Conservation (phyloP, 2,797 vertebrate species). For the Enteromius afrohamiltoni region DNA sequence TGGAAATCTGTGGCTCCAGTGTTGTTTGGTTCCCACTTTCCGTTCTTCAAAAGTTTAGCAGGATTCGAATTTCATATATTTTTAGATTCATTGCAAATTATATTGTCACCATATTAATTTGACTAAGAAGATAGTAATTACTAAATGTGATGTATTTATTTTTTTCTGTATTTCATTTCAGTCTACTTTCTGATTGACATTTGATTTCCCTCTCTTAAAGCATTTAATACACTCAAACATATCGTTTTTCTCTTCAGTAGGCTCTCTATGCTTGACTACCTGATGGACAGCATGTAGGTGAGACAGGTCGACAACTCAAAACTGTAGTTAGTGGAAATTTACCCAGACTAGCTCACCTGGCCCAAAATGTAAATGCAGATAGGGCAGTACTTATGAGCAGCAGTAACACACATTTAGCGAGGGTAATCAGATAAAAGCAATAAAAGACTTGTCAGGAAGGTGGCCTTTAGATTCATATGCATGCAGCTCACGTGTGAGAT, state of each 20-base stretch:
- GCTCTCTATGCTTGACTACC: conserved; percentile 6
- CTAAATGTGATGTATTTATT: too few species aligned
- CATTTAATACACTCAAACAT: background rate
- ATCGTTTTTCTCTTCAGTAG: background rate
- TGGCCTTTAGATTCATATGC: conserved; percentile 53
- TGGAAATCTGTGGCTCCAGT: background rate
- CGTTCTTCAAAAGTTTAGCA: background rate
- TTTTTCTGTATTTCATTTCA: background rate
- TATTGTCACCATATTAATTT: background rate
- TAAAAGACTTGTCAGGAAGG: conserved; percentile 55
- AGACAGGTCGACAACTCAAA: conserved; percentile 70
- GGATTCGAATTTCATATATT: background rate
- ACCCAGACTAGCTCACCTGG: conserved; percentile 63
- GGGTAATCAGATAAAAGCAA: conserved; percentile 62
- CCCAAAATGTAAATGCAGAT: conserved; percentile 48
- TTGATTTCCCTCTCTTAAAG: background rate
- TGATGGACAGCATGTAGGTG: conserved; percentile 15
- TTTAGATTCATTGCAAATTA: background rate
- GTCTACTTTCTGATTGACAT: background rate
- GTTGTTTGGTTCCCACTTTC: background rate
- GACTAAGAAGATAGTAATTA: background rate
- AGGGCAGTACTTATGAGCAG: conserved; percentile 60
- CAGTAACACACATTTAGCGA: conserved; percentile 63
- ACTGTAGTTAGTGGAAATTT: conserved; percentile 79
- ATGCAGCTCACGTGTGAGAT: conserved; percentile 45